Evolutionary conservation across 2,888 invertebrate genomes (phyloP), one percentile per base, ranked within the genome.

Genomic region (Microplitis deprimator): DNA sequence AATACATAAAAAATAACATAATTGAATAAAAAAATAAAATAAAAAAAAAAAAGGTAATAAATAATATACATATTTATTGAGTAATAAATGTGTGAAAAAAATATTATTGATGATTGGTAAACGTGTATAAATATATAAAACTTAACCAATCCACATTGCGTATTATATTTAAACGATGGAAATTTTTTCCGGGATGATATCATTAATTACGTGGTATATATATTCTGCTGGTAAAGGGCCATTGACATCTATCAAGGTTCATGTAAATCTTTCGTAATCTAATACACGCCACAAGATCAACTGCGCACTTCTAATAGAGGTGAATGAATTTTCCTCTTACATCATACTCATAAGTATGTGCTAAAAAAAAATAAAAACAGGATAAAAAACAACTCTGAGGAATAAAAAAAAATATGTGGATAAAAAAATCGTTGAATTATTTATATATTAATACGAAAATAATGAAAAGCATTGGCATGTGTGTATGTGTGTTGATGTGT

Each of bases 261-360:
- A 81, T 79, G 79, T 50, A 50, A 76, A 79, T 78, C 81, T 79
- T 82, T 77, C 79, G 60, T 72, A 72, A 72, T 72, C 61, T 60
- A 59, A 17, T 60, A 59, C 62, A 39, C 50, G 50, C 50, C 50
- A 13, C 50, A 60, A 38, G 60, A 39, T 72, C 71, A 60, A 59
- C 59, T 70, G 50, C 17, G 17, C 38, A 62, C 62, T 72, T 39
- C 62, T 40, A 72, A 50, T 50, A 50, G 50, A 62, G 71, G 62
- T 61, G 62, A 72, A 38, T 38, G 39, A 62, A 72, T 72, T 29
- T 50, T 50, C 50, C 50, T 62, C 71, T 60, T 61, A 60, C 62
- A 61, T 39, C 71, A 72, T 72, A 72, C 61, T 72, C 67, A 67
- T 67, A 20, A 20, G 38, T 61, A 60, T 39, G 29, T 13, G 50